Conservation (phyloP, 1,140 invertebrate species). For the Thaumetopoea pityocampa region DNA sequence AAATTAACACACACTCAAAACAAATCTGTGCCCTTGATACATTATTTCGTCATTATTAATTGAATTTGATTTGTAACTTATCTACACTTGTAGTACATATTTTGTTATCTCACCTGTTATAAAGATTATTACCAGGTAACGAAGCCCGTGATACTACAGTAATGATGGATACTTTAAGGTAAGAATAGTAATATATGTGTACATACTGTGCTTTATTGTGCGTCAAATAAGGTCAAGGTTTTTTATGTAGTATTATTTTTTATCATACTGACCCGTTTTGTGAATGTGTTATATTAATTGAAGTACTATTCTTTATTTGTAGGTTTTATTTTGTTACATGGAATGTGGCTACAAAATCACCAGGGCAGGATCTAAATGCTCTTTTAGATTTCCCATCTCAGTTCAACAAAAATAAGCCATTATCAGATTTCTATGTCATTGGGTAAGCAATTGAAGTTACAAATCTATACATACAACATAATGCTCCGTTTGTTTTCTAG, state of each 20-base stretch:
- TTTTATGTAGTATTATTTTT: no score
- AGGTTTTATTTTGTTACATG: constrained; percentile 89
- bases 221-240: constrained; percentile 28
- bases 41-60: no score
- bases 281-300: constrained; percentile 1
- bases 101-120: constrained; percentile 17
- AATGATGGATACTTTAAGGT: constrained; percentile 57
- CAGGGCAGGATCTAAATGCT: constrained; percentile 81
- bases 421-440: constrained; percentile 90
- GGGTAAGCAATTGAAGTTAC: constrained; percentile 75
- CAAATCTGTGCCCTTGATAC: no score
- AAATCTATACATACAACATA: constrained; percentile 8
- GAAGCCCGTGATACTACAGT: constrained; percentile 1
- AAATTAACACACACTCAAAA: no score
- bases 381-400: constrained; percentile 81
- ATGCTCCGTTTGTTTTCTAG: constrained; percentile 7
- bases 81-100: constrained; percentile 16
- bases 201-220: background rate
- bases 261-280: background rate
- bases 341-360: constrained; percentile 88
- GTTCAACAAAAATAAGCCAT: constrained; percentile 73
- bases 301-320: constrained; percentile 26
- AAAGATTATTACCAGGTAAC: constrained; percentile 8
- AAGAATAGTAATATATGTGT: constrained; percentile 11
- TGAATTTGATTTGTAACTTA: constrained; percentile 19